Conservation (phyloP, 1,140 invertebrate species). For the Diabrotica undecimpunctata region DNA sequence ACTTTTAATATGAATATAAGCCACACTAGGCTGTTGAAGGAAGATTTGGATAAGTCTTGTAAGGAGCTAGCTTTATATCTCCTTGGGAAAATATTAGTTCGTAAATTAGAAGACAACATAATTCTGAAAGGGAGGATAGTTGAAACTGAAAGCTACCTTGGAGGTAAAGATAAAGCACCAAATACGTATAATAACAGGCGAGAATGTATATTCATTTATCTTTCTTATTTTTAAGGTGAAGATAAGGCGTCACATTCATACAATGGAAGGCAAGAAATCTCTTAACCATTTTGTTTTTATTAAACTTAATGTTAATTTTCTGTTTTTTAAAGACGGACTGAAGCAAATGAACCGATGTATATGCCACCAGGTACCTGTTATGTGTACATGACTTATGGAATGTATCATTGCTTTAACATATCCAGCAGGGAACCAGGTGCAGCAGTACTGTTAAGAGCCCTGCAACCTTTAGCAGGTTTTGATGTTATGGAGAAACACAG, state of each 20-base stretch:
- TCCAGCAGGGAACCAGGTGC: slow-evolving; percentile 68
- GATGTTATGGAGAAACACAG: slow-evolving; percentile 56
- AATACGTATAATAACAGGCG: slow-evolving; percentile 56
- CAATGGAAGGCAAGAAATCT: slow-evolving; percentile 37
- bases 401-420: slow-evolving; percentile 81
- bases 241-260: slow-evolving; percentile 74
- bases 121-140: slow-evolving; percentile 66
- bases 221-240: slow-evolving; percentile 10
- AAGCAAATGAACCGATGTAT: slow-evolving; percentile 72
- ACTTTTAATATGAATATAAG: slow-evolving; percentile 2
- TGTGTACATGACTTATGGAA: slow-evolving; percentile 79
- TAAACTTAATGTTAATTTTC: slow-evolving; percentile 6
- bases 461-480: slow-evolving; percentile 66
- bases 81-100: slow-evolving; percentile 64
- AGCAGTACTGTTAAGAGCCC: slow-evolving; percentile 67
- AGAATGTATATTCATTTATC: slow-evolving; percentile 7
- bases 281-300: neutral
- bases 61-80: slow-evolving; percentile 57
- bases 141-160: slow-evolving; percentile 77
- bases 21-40: slow-evolving; percentile 9
- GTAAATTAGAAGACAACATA: slow-evolving; percentile 53
- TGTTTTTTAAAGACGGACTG: slow-evolving; percentile 55
- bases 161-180: slow-evolving; percentile 68
- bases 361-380: slow-evolving; percentile 76
- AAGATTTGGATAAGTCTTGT: slow-evolving; percentile 38